Conservation (phyloP, 1,140 invertebrate genomes). For the Pararge aegeria region DNA sequence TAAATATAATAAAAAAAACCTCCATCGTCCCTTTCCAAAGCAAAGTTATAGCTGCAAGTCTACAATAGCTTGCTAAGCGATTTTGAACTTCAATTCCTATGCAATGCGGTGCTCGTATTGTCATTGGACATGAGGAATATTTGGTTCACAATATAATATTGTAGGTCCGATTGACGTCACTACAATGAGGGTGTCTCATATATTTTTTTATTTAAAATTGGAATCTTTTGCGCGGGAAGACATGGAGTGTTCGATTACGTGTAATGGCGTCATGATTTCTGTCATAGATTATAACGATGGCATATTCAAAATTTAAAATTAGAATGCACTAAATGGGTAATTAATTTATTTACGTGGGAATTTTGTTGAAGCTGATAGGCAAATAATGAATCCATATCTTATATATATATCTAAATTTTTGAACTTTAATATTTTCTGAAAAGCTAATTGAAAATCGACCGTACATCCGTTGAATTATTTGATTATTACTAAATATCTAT, state of each 20-base stretch:
- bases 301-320: neutral
- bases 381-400: too few species aligned
- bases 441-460: too few species aligned
- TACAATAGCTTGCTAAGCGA: slow-evolving; percentile 32
- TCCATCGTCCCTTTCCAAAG: slow-evolving; percentile 65
- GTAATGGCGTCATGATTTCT: slow-evolving; percentile 43
- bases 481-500: too few species aligned
- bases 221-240: slow-evolving; percentile 51
- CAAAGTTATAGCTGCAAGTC: slow-evolving; percentile 30
- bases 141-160: slow-evolving; percentile 60
- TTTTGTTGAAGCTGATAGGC: too few species aligned
- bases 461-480: too few species aligned
- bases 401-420: too few species aligned
- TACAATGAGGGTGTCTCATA: slow-evolving; percentile 65
- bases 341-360: too few species aligned
- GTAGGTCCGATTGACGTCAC: slow-evolving; percentile 66
- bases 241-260: slow-evolving; percentile 59
- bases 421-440: too few species aligned
- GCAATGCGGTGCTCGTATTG: slow-evolving; percentile 18
- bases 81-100: slow-evolving; percentile 27
- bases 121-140: slow-evolving; percentile 23
- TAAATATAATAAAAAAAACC: slow-evolving; percentile 77
- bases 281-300: slow-evolving; percentile 20
- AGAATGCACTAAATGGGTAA: too few species aligned
- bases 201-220: slow-evolving; percentile 65